Evolutionary conservation across 2,113 vertebrate species (phyloP).

Genomic region (Hypomesus transpacificus): DNA sequence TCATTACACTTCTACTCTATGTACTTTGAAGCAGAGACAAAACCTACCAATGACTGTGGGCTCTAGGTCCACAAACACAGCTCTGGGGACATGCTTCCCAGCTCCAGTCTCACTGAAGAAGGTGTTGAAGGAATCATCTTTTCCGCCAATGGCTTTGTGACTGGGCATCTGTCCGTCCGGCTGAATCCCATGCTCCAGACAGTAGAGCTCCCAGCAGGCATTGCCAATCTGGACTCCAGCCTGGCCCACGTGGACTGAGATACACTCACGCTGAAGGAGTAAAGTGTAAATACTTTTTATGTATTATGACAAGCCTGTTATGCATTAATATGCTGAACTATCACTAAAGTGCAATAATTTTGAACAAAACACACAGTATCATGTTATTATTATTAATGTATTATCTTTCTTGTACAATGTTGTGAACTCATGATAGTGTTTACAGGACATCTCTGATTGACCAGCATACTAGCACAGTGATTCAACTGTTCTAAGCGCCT

Average conservation of each 20-base stretch:
- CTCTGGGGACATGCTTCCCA: conserved; percentile 50
- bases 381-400: too few species aligned
- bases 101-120: conserved; percentile 54
- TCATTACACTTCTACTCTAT: too few species aligned
- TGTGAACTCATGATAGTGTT: too few species aligned
- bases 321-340: too few species aligned
- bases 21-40: neutral
- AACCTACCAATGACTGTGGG: conserved; percentile 49
- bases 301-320: too few species aligned
- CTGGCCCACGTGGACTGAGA: conserved; percentile 50
- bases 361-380: too few species aligned
- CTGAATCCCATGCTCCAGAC: conserved; percentile 48
- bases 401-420: too few species aligned
- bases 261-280: conserved; percentile 41
- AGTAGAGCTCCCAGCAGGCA: conserved; percentile 51
- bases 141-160: conserved; percentile 35
- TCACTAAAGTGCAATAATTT: too few species aligned
- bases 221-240: conserved; percentile 53
- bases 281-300: too few species aligned
- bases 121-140: conserved; percentile 51
- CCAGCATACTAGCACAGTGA: too few species aligned
- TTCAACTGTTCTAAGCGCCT: too few species aligned
- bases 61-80: conserved; percentile 53
- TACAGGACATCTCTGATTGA: too few species aligned
- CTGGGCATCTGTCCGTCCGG: conserved; percentile 48